Evolutionary conservation across 2,888 invertebrate genomes (phyloP).

Genomic region (Siphonodentalium dalli): DNA sequence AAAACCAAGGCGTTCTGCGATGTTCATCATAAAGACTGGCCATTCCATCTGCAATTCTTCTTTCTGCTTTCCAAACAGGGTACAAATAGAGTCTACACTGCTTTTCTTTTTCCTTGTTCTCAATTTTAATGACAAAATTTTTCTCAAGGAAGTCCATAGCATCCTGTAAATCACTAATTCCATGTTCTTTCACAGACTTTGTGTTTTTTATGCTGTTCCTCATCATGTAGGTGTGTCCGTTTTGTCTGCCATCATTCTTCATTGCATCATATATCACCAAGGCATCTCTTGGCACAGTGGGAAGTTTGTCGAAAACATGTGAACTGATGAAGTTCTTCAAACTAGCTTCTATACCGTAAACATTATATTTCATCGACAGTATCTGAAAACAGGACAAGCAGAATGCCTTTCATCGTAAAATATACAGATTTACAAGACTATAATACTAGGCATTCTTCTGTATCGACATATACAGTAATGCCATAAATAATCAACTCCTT

Average conservation of each 20-base stretch:
- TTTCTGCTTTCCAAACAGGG: conserved; percentile 45
- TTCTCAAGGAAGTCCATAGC: conserved; percentile 40
- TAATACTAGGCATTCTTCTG: too few relatives aligned
- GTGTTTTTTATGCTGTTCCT: conserved; percentile 15
- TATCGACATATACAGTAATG: too few relatives aligned
- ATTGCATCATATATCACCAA: conserved; percentile 52
- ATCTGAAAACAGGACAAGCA: too few relatives aligned
- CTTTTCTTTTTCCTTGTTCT: conserved; percentile 25
- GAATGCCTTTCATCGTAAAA: too few relatives aligned
- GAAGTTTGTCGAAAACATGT: conserved; percentile 28
- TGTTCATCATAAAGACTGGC: conserved; percentile 28
- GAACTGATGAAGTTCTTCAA: too few relatives aligned
- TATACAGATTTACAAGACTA: too few relatives aligned
- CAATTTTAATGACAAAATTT: conserved; percentile 34
- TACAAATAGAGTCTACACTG: conserved; percentile 37
- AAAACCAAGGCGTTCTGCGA: conserved; percentile 23
- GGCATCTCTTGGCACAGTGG: conserved; percentile 41
- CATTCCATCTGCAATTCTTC: conserved; percentile 37
- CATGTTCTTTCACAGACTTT: background rate
- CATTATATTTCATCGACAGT: too few relatives aligned
- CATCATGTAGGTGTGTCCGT: conserved; percentile 44
- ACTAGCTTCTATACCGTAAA: too few relatives aligned
- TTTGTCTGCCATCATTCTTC: conserved; percentile 38
- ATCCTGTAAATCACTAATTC: conserved; percentile 31
- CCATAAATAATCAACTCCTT: too few relatives aligned